Evolutionary conservation across 2,797 vertebrate species (phyloP).

Genomic region (Vultur gryphus): DNA sequence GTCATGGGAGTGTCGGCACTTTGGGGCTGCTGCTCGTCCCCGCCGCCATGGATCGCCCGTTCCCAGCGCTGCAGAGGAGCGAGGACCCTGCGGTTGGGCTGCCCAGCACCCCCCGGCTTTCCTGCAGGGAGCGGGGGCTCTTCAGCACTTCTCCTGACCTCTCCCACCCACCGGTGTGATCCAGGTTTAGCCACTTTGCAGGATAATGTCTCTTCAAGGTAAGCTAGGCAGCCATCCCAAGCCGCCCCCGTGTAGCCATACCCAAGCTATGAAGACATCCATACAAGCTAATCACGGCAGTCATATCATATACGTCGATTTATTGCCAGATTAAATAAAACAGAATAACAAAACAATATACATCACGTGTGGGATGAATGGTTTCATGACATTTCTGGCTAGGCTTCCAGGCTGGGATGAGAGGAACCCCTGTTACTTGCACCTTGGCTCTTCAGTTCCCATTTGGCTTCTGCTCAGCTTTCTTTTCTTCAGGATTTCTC

Average conservation of each 20-base stretch:
- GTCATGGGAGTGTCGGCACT: accelerated
- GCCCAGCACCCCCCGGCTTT: accelerated
- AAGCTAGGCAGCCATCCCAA: neutral
- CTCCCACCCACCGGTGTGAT: accelerated
- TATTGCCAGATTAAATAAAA: neutral
- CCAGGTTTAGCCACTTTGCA: neutral
- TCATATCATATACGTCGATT: accelerated
- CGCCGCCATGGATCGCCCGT: accelerated
- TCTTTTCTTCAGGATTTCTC: neutral
- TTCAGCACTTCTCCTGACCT: neutral
- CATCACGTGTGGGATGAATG: accelerated
- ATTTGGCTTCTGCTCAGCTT: neutral
- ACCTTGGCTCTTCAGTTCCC: neutral
- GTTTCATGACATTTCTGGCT: neutral
- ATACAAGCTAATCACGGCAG: accelerated
- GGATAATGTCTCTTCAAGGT: neutral
- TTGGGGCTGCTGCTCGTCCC: neutral
- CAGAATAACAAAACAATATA: neutral
- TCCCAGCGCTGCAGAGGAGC: accelerated
- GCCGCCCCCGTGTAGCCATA: accelerated
- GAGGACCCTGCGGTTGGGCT: neutral
- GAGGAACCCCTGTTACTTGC: neutral
- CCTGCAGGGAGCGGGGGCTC: neutral
- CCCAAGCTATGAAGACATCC: neutral
- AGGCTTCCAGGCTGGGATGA: neutral